Conservation (phyloP, 1,140 invertebrate species). For the Orius laevigatus region DNA sequence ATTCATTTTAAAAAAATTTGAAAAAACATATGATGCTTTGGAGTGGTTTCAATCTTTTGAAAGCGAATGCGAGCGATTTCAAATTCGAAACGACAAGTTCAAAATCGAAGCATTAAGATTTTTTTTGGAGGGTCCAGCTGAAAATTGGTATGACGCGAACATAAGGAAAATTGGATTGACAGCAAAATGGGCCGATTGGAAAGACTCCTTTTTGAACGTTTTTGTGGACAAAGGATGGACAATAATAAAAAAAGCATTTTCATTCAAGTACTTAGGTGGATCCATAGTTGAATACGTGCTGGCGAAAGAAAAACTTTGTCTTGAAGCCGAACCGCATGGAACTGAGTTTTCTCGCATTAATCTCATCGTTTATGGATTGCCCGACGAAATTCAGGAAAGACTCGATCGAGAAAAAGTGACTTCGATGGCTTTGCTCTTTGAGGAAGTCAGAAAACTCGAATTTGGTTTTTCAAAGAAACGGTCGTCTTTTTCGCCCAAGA, state of each 20-base stretch:
- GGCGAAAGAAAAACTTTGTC: constrained; percentile 1
- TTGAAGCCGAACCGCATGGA: constrained; percentile 5
- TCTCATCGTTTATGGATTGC: constrained; percentile 1
- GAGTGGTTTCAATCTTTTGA: constrained; percentile 6
- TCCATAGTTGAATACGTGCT: not conserved
- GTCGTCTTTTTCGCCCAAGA: no score
- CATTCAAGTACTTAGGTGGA: constrained; percentile 7
- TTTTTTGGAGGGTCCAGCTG: constrained; percentile 5
- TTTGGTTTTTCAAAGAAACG: not conserved
- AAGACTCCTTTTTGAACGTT: constrained; percentile 7
- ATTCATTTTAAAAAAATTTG: constrained; percentile 7
- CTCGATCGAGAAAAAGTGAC: constrained; percentile 8
- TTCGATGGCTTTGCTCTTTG: constrained; percentile 2
- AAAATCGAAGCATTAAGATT: constrained; percentile 9
- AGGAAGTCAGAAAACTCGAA: constrained; percentile 4
- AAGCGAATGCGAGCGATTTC: constrained; percentile 2
- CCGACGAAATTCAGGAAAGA: constrained; percentile 8
- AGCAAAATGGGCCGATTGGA: constrained; percentile 6
- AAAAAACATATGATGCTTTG: constrained; percentile 3
- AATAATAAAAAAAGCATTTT: constrained; percentile 7
- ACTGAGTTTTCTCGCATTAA: constrained; percentile 5
- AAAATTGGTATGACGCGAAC: constrained; percentile 9
- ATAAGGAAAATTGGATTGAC: constrained; percentile 2
- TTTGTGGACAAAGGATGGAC: constrained; percentile 9
- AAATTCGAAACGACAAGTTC: not conserved